Evolutionary conservation across 2,113 vertebrate genomes (phyloP), one percentile per base, ranked within the genome.

Genomic region (Perca schrenkii): DNA sequence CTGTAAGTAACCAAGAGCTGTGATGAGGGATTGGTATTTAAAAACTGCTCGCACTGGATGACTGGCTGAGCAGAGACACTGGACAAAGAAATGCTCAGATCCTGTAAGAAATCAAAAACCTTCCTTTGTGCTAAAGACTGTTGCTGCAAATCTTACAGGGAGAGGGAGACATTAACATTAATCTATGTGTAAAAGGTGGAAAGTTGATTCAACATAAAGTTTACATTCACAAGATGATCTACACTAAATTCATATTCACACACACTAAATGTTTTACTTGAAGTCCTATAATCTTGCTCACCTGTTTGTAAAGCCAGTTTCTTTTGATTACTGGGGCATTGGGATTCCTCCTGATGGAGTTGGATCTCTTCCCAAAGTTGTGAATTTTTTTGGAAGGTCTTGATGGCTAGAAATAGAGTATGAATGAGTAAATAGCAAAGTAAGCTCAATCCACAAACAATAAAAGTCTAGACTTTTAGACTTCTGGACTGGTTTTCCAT

Each of bases 301-400:
- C 98, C 97, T 99, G 98, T 88, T 99, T 99, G 92, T 99, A 99
- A 88, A 99, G 97, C 98, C 98, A 99, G 89, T 96, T 97, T 64
- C 96, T 96, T 86, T 97, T 97, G 56, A 97, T 94, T 46, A 99
- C 97, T 0, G 97, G 97, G n/a, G 98, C 98, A 66, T 96, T 96
- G 10, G 97, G 97, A 85, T 99, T 99, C 82, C 98, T 96, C 92
- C 97, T 97, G 88, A 99, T 99, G 67, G 98, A 99, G 92, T 99
- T 99, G 7, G 98, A 99, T 71, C 98, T 95, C 92, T 99, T 99
- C 16, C 98, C 98, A 79, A 99, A 99, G 91, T 99, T 99, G 86
- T 99, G 98, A 86, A 99, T 90, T 92, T 99, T 99, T 92, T 99
- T 98, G 50, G 97, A 97, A 70, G 97, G 93, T 75, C 98, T 96